Percentiles rank a stretch among this genome's conserved stretches.
Conservation (phyloP, 2,113 vertebrate species). For the Daboia siamensis region DNA sequence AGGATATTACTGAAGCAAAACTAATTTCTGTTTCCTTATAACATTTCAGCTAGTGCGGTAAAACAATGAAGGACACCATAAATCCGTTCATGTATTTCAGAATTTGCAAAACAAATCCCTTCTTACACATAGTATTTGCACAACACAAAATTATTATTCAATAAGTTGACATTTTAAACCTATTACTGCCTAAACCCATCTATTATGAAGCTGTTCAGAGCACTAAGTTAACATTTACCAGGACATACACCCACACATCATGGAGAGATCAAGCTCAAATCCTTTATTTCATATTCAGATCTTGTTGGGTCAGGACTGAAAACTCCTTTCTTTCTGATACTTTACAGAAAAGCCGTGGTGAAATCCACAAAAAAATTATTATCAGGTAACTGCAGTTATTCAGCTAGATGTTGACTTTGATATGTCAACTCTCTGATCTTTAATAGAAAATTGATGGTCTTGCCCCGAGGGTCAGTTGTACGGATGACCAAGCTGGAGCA, state of each 20-base stretch:
- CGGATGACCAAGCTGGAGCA: constrained; percentile 71
- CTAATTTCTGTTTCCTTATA: constrained; percentile 63
- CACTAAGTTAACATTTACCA: constrained; percentile 84
- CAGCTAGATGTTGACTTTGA: constrained; percentile 83
- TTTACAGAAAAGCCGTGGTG: constrained; percentile 76
- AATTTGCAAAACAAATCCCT: constrained; percentile 85
- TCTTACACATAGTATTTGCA: constrained; percentile 77
- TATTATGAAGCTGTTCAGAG: constrained; percentile 84
- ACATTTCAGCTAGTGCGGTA: constrained; percentile 65
- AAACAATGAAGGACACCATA: constrained; percentile 75
- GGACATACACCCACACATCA: constrained; percentile 80
- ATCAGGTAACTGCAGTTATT: constrained; percentile 80
- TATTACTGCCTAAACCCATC: constrained; percentile 81
- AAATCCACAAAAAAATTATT: constrained; percentile 82
- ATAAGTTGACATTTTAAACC: constrained; percentile 87
- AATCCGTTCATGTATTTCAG: constrained; percentile 82
- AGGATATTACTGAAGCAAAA: constrained; percentile 52
- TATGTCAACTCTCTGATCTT: constrained; percentile 83
- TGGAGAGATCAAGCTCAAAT: constrained; percentile 82
- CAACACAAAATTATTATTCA: constrained; percentile 84
- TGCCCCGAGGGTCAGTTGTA: constrained; percentile 77
- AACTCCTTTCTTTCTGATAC: constrained; percentile 80
- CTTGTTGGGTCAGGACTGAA: constrained; percentile 80
- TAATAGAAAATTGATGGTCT: constrained; percentile 81
- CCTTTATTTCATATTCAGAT: constrained; percentile 86